Percentiles rank a stretch among this genome's conserved stretches.
Conservation (phyloP, 1,140 invertebrate species). For the Diachasma alloeum region DNA sequence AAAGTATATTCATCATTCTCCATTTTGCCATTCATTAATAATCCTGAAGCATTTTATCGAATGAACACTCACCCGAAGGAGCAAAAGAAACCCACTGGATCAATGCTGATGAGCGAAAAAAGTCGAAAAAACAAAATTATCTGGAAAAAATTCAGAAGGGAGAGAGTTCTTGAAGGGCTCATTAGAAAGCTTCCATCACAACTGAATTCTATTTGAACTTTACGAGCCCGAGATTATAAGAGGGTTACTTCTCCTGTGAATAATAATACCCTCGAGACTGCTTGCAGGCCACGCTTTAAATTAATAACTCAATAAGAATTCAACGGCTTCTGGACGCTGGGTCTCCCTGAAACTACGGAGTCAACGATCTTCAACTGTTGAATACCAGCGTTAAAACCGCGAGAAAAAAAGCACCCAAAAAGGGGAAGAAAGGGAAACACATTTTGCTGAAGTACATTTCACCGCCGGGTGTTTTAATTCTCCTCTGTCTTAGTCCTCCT, state of each 20-base stretch:
- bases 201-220: constrained; percentile 9
- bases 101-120: background rate
- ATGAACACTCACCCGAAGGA: background rate
- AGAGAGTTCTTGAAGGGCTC: background rate
- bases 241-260: background rate
- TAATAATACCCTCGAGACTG: background rate
- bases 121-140: background rate
- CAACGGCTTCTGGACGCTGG: background rate
- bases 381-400: background rate
- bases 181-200: background rate
- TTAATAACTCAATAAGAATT: constrained; percentile 8
- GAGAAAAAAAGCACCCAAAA: background rate
- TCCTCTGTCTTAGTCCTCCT: background rate
- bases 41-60: background rate
- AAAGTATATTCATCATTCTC: background rate
- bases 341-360: background rate
- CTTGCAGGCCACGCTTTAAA: background rate
- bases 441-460: background rate
- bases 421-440: background rate
- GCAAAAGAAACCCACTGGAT: background rate
- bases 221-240: background rate
- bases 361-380: background rate
- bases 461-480: background rate
- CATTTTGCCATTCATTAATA: background rate
- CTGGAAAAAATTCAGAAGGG: background rate